Percentiles rank a stretch among this genome's conserved stretches.
phyloP scores from a whole-genome alignment of 1,140 invertebrate genomes.

The Penaeus vannamei region DNA sequence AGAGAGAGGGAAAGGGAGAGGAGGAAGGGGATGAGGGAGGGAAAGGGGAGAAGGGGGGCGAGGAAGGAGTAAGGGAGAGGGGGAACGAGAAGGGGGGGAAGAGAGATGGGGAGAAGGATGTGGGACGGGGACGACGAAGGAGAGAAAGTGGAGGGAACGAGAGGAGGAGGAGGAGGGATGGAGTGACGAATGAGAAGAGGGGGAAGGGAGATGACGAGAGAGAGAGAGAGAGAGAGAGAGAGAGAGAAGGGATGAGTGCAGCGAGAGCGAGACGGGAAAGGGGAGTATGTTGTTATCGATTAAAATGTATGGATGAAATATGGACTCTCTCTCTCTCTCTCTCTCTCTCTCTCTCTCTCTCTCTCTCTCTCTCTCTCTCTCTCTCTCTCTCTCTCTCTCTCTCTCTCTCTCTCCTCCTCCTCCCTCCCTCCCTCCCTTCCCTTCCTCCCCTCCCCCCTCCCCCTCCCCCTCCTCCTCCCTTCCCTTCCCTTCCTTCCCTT shows the following conservation, averaged over 20 bases:
- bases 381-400: background rate
- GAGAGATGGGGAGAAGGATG: background rate
- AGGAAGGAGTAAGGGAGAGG: too few species aligned
- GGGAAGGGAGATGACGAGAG: background rate
- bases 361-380: background rate
- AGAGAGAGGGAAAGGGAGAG: background rate
- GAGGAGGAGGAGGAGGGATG: background rate
- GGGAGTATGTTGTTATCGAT: constrained; percentile 4
- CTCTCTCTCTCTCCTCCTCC: background rate
- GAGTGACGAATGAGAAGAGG: background rate
- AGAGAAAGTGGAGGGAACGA: background rate
- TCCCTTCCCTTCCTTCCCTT: background rate
- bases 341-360: background rate
- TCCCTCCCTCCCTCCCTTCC: background rate
- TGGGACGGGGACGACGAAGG: background rate
- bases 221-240: background rate
- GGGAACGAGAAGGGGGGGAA: background rate
- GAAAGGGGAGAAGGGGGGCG: background rate
- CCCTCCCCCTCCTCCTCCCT: background rate
- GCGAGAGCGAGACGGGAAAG: background rate
- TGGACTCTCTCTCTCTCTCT: background rate
- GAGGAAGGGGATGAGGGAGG: background rate
- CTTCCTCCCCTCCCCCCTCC: background rate
- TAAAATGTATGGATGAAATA: constrained; percentile 25
- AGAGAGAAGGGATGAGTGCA: background rate